Base-by-base conservation (phyloP, 1,140 invertebrate species). In the Parasteatoda tepidariorum region DNA sequence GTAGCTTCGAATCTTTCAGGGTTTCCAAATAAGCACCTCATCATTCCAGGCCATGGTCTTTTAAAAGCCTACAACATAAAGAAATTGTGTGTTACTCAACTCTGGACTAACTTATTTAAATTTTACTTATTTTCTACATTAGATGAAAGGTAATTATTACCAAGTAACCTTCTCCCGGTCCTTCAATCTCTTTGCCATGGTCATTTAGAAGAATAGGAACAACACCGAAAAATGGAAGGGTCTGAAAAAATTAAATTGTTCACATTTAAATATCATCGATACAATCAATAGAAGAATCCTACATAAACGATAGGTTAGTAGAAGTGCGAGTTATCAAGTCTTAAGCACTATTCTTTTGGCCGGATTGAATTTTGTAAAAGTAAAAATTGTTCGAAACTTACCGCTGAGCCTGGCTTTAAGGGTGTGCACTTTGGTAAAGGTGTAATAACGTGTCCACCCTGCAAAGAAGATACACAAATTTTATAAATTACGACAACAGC, bases 201-300 rank as follows among this genome's bases (percentile, higher is more conserved):
- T 98, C 96, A 88, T 97, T 94, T 78, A 99, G 87, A 28, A 99
- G 89, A 34, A 91, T 93, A 9, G 98, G 96, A 84, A 95, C 91
- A 4, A 99, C 96, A 1, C 98, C 98, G 89, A 99, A 99, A 91
- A 99, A 99, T 84, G 97, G 98, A 85, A 98, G 96, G 11, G 95
- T 93, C 96, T 83, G 30, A 6, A 55, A 38, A 31, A 18, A n/a
- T 18, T 41, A 28, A 26, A 73, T n/a, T n/a, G n/a, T n/a, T n/a
- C n/a, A n/a, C n/a, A 4, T n/a, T 15, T 7, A 34, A 38, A 6
- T 4, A 22, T 31, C 30, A 28, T 4, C 26, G 24, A 34, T 0
- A 22, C 1, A 66, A 26, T 7, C 11, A 66, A 9, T 6, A 9
- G 18, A 48, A 18, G 41, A 48, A 48, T 48, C 41, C 18, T 48